Base-by-base conservation (phyloP, 2,888 invertebrate genomes). In the Gandaritis pyraliata region DNA sequence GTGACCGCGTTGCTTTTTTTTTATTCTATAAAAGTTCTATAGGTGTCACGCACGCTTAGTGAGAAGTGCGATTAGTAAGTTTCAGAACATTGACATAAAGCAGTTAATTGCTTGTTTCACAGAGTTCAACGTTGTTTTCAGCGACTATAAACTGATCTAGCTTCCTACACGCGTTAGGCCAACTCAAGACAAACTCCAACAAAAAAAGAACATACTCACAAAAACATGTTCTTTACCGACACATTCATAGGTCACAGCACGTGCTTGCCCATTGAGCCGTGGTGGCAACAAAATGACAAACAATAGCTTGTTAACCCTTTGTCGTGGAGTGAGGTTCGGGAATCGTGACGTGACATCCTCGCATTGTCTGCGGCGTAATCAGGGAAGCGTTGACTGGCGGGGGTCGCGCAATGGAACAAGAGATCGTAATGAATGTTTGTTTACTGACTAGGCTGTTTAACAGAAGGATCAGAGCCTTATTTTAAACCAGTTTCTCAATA, bases 261-360 rank as follows among this genome's bases (percentile, higher is more conserved):
- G 73, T 67, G 68, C 18, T 47, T 6, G 45, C 58, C 61, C 59
- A 65, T 70, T 70, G 70, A 70, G 72, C 72, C 72, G 67, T 66
- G 58, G 64, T 61, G 71, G 69, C 73, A 75, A 74, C 76, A 75
- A 78, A 79, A 47, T 50, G 60, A 78, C 81, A 85, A 80, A 90
- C 90, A 91, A 90, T 90, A 73, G 82, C 83, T 87, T 88, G 89
- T 90, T 88, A 88, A 82, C 75, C 81, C 79, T 85, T 87, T 87
- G 86, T 86, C 86, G 84, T 83, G 86, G n/a, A 82, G 79, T 78
- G 74, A 74, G 80, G 84, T 81, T 84, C 79, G 81, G 79, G 79
- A 58, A 55, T 58, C 58, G 55, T 63, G 61, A 62, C 72, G 73
- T 84, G 85, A 88, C 88, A 86, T 88, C 88, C 88, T 83, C 77